Conservation (phyloP, 2,888 invertebrate species). For the Habroteleia sp. region DNA sequence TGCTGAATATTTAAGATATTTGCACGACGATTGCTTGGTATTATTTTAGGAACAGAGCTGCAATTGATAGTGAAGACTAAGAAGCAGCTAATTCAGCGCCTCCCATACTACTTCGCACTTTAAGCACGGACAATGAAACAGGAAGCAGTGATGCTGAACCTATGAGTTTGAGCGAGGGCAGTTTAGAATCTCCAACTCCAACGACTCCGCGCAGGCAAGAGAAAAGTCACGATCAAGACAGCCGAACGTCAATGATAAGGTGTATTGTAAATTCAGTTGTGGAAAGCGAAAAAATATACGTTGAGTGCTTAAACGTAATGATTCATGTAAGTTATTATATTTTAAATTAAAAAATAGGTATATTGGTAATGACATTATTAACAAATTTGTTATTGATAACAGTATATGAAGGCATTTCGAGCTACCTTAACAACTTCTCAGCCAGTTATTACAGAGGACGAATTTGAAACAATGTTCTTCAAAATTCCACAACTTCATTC, state of each 20-base stretch:
- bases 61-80: conserved; percentile 80
- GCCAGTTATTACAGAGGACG: conserved; percentile 93
- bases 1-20: conserved; percentile 39
- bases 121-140: conserved; percentile 80
- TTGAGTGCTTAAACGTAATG: conserved; percentile 94
- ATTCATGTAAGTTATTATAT: conserved; percentile 85
- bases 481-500: conserved; percentile 94
- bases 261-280: conserved; percentile 94
- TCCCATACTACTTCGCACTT: conserved; percentile 77
- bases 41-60: conserved; percentile 75
- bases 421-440: conserved; percentile 93
- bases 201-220: conserved; percentile 79
- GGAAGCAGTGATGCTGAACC: conserved; percentile 80
- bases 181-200: conserved; percentile 79
- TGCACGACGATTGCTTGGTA: conserved; percentile 39
- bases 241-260: conserved; percentile 92
- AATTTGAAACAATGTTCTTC: conserved; percentile 95
- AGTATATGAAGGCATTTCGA: conserved; percentile 96
- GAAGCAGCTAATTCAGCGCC: conserved; percentile 79
- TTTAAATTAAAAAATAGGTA: too few species aligned
- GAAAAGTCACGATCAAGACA: conserved; percentile 85
- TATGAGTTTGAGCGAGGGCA: conserved; percentile 78
- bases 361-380: not conserved
- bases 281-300: conserved; percentile 94
- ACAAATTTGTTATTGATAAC: conserved; percentile 55